Base-by-base conservation (phyloP, 2,113 vertebrate genomes). In the Semicossyphus pulcher region DNA sequence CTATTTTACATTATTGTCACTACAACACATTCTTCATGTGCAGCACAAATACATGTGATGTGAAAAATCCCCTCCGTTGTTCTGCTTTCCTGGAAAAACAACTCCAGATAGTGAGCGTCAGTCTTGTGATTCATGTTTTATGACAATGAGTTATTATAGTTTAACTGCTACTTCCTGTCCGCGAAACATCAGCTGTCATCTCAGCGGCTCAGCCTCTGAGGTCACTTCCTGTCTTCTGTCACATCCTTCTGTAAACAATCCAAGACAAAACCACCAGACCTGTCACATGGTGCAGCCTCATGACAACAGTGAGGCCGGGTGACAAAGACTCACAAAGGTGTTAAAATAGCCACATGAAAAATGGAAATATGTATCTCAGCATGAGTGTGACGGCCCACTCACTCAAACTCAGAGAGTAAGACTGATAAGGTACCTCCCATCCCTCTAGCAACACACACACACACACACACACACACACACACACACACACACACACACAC, bases 361-460 rank as follows among this genome's bases (percentile, higher is more conserved):
- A 57, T 34, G 9, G 5, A 32, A 41, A 72, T 21, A 37, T 23
- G 3, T 6, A 7, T 37, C 18, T 34, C 52, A 58, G 14, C 25
- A 59, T 73, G 10, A 36, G 15, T 53, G 41, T n/a, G 29, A 11
- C 11, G 18, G 34, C 58, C 32, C 45, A 44, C 42, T 65, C 32
- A 48, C 36, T 59, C 45, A 44, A 39, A 39, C 18, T 12, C n/a
- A 8, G 14, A 54, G 28, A 25, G 39, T 34, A 10, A 25, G 62
- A 68, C 39, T 63, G 45, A 73, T 42, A 41, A 56, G 70, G n/a
- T 10, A 15, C 52, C 72, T 59, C 87, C 78, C 78, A 73, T 14
- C 71, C 87, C 76, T 82, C 44, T 51, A 86, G 85, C 83, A 44
- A 42, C 52, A 39, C 65, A 47, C 39, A 65, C 65, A 58, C 70